phyloP scores from a whole-genome alignment of 2,888 invertebrate genomes.

The Trichogramma evanescens region DNA sequence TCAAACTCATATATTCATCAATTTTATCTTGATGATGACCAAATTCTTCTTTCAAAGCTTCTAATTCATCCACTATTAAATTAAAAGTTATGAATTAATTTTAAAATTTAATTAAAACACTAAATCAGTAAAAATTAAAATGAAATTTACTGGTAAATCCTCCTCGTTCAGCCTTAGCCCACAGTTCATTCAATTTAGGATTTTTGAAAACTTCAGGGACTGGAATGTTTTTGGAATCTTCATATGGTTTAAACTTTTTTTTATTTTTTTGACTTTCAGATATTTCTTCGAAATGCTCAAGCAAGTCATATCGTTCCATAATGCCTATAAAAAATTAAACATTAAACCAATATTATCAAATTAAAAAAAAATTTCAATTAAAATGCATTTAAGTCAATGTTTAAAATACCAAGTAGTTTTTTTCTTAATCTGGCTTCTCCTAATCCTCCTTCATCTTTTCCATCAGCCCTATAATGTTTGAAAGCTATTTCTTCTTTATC shows the following conservation, averaged over 20 bases:
- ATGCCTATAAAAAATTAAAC: conserved; percentile 50
- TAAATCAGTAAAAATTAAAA: neutral
- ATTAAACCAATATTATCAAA: conserved; percentile 1
- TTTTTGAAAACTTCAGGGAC: conserved; percentile 76
- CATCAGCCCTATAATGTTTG: conserved; percentile 75
- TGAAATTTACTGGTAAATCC: conserved; percentile 64
- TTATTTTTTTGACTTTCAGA: conserved; percentile 52
- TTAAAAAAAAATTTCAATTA: neutral
- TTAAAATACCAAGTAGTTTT: conserved; percentile 59
- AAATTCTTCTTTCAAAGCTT: conserved; percentile 81
- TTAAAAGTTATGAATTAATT: neutral
- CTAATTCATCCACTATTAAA: conserved; percentile 64
- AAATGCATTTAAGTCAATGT: neutral
- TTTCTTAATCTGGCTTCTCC: conserved; percentile 74
- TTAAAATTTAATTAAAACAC: neutral
- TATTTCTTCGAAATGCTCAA: conserved; percentile 72
- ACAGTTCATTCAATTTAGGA: conserved; percentile 80
- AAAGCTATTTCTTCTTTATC: conserved; percentile 85
- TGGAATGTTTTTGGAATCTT: conserved; percentile 43
- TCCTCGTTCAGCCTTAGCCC: conserved; percentile 80
- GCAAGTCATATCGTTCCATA: conserved; percentile 72
- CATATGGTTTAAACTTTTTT: conserved; percentile 52
- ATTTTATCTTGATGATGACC: conserved; percentile 87
- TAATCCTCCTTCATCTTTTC: conserved; percentile 78
- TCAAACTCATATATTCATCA: conserved; percentile 77